Evolutionary conservation across 2,113 vertebrate genomes (phyloP).

Genomic region (Callionymus lyra): DNA sequence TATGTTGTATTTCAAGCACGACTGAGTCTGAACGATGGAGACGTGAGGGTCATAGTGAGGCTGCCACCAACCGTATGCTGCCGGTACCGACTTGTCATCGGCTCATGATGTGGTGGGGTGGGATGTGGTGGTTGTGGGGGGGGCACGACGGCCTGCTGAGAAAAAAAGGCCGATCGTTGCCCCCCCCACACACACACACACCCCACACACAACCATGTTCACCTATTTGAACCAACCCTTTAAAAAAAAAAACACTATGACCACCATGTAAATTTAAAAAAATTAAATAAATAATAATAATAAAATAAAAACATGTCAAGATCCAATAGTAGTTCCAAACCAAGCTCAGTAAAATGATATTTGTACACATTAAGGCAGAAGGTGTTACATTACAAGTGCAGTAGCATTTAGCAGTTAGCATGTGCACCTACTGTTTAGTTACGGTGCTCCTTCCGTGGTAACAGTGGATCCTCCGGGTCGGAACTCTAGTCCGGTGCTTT

Average conservation of each 20-base stretch:
- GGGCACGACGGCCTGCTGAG: constrained; percentile 39
- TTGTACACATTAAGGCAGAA: too few species aligned
- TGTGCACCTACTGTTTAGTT: constrained; percentile 57
- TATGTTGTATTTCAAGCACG: constrained; percentile 28
- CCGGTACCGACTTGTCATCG: constrained; percentile 28
- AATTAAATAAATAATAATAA: too few species aligned
- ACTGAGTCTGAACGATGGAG: constrained; percentile 30
- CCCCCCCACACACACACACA: too few species aligned
- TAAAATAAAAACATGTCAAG: too few species aligned
- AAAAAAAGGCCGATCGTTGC: constrained; percentile 16
- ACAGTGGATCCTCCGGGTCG: constrained; percentile 39
- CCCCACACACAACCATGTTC: too few species aligned
- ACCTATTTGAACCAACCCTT: too few species aligned
- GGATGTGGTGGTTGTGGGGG: constrained; percentile 35
- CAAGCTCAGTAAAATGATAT: too few species aligned
- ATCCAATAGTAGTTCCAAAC: too few species aligned
- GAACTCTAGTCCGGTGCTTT: too few species aligned
- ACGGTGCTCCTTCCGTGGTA: constrained; percentile 34
- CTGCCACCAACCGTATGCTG: constrained; percentile 38
- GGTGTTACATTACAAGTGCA: too few species aligned
- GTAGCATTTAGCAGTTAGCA: constrained; percentile 11
- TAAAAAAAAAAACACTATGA: too few species aligned
- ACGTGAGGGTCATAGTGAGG: constrained; percentile 39
- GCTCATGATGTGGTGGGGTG: neutral
- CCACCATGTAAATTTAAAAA: too few species aligned